Evolutionary conservation across 1,140 invertebrate genomes (phyloP).

Genomic region (Caerostris extrusa): DNA sequence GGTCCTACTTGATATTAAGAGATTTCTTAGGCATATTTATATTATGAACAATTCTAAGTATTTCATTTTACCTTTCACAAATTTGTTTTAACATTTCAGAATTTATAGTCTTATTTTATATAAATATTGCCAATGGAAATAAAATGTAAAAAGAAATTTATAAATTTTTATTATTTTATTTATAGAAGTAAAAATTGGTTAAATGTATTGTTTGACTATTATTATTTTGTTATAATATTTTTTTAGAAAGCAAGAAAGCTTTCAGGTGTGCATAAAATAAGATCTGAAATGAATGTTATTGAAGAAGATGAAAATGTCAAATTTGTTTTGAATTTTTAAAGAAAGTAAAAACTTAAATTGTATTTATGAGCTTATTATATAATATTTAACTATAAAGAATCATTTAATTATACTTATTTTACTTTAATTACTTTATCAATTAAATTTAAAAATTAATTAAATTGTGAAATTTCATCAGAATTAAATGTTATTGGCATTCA

Average conservation of each 20-base stretch:
- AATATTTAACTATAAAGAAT: too few relatives aligned
- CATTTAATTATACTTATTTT: neutral
- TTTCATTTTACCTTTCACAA: too few relatives aligned
- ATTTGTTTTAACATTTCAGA: too few relatives aligned
- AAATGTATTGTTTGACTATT: too few relatives aligned
- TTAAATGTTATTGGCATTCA: neutral
- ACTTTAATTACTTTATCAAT: neutral
- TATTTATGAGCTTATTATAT: too few relatives aligned
- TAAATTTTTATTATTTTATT: neutral
- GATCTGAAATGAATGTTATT: neutral
- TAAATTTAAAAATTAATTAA: neutral
- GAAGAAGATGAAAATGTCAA: constrained; percentile 17
- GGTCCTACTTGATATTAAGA: too few relatives aligned
- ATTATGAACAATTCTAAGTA: too few relatives aligned
- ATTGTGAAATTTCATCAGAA: neutral
- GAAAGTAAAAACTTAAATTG: neutral
- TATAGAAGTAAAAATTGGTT: too few relatives aligned
- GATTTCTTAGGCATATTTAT: too few relatives aligned
- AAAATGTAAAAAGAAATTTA: neutral
- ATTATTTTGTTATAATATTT: neutral
- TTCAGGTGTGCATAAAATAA: neutral
- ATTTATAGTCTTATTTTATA: too few relatives aligned
- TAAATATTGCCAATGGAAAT: neutral
- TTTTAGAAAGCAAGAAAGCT: constrained; percentile 20
- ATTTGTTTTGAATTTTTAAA: constrained; percentile 46